Evolutionary conservation across 2,113 vertebrate genomes (phyloP), one percentile per base, ranked within the genome.

Genomic region (Caloenas nicobarica): DNA sequence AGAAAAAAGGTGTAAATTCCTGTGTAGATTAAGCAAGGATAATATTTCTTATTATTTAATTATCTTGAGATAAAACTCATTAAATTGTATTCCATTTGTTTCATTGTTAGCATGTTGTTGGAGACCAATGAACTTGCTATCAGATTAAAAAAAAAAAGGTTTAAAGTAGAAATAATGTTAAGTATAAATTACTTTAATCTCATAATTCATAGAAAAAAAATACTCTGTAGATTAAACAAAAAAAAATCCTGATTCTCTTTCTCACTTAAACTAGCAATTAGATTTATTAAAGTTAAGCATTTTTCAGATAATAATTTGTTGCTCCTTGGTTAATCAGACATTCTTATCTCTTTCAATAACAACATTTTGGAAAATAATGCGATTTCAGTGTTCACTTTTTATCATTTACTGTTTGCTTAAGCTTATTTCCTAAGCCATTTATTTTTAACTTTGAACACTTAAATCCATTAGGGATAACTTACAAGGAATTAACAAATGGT

Each of bases 101-200:
- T 91, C 17, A 6, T 73, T 81, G 17, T 65, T 82, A 77, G 5
- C 2, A 53, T 77, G 34, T 86, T 91, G 5, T 34, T 72, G 34
- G 38, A 17, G 81, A 61, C 50, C 70, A 89, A 76, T 86, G 25
- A 86, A 85, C 86, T 94, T 46, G 31, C 10, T 95, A 89, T 86
- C 36, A 87, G 42, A 85, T 88, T 88, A 97, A 97, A 95, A 40
- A 95, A 82, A 89, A n/a, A 95, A 96, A 95, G 60, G 36, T 90
- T 94, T 96, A 97, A 95, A 62, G 13, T 21, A 96, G 21, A 86
- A 89, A 87, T 95, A 95, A 46, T 56, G 16, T 76, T 33, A 91
- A 93, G 22, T 86, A 94, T 86, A 97, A 96, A 97, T 96, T 95
- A 80, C 25, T 91, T 93, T 83, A 81, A 64, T 54, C 58, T 93